phyloP scores from a whole-genome alignment of 2,888 invertebrate species.

The Drepanosiphum platanoidis region DNA sequence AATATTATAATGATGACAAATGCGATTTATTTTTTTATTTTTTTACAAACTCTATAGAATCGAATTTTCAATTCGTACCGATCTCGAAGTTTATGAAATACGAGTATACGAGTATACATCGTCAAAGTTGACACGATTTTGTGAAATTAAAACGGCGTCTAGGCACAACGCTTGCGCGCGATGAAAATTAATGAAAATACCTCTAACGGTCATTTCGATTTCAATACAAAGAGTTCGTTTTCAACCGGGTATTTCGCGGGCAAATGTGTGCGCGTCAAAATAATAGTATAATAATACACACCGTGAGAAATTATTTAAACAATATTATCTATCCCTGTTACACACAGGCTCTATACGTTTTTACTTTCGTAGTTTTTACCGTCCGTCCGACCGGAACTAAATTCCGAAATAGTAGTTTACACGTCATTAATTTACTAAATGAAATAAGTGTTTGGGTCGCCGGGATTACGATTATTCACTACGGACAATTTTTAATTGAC shows the following conservation, averaged over 20 bases:
- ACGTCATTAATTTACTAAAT: slow-evolving; percentile 10
- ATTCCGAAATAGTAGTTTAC: not conserved
- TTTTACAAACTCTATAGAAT: too few species aligned
- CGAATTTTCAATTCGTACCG: too few species aligned
- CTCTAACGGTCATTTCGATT: too few species aligned
- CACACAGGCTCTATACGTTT: not conserved
- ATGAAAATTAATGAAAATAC: not conserved
- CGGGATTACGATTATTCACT: too few species aligned
- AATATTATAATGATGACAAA: too few species aligned
- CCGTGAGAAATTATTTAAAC: slow-evolving; percentile 25
- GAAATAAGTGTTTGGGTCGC: too few species aligned
- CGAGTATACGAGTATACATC: too few species aligned
- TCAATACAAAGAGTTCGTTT: not conserved
- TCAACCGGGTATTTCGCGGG: not conserved
- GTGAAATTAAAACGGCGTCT: too few species aligned
- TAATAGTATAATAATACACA: not conserved
- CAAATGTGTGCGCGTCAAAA: not conserved
- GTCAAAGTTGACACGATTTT: too few species aligned
- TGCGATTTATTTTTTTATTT: too few species aligned
- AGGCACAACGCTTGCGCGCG: not conserved
- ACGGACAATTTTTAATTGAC: too few species aligned
- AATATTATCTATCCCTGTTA: not conserved
- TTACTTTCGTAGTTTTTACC: not conserved
- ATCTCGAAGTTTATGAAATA: too few species aligned
- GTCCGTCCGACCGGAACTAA: not conserved